These are phyloP conservation scores for Pammene aurita DNA, from an alignment of 2,888 invertebrate genomes.

Conservation along the genomic window DNA sequence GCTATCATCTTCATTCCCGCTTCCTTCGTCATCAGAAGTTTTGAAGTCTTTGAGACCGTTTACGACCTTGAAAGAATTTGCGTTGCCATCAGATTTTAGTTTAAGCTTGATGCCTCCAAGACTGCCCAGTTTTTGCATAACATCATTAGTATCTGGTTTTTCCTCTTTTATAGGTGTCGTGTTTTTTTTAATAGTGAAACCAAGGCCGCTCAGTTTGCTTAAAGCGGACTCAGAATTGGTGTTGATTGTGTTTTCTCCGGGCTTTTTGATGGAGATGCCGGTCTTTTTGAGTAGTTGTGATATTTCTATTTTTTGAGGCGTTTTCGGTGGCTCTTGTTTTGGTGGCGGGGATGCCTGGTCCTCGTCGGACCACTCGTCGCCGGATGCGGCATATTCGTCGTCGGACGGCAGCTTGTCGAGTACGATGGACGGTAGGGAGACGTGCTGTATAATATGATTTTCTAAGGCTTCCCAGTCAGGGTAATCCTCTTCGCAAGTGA, in stretches of 20 bases:
- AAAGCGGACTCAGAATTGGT: slow-evolving; percentile 62
- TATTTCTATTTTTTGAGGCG: slow-evolving; percentile 75
- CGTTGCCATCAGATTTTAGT: slow-evolving; percentile 74
- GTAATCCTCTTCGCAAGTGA: slow-evolving; percentile 80
- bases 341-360: slow-evolving; percentile 59
- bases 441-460: slow-evolving; percentile 81
- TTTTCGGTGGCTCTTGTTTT: slow-evolving; percentile 52
- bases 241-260: slow-evolving; percentile 50
- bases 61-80: slow-evolving; percentile 73
- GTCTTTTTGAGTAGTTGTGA: slow-evolving; percentile 71
- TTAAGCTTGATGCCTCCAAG: slow-evolving; percentile 78
- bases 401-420: slow-evolving; percentile 43
- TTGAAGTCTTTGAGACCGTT: slow-evolving; percentile 77
- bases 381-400: slow-evolving; percentile 70
- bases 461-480: slow-evolving; percentile 73
- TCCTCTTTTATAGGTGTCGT: slow-evolving; percentile 70
- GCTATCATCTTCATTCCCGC: slow-evolving; percentile 63
- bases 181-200: slow-evolving; percentile 76
- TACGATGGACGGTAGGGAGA: slow-evolving; percentile 8
- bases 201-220: slow-evolving; percentile 74
- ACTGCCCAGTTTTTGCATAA: slow-evolving; percentile 71
- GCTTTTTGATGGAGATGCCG: slow-evolving; percentile 70
- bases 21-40: slow-evolving; percentile 72
- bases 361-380: slow-evolving; percentile 78
- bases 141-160: slow-evolving; percentile 57